phyloP scores from a whole-genome alignment of 2,797 vertebrate genomes.

The Peromyscus attwateri region DNA sequence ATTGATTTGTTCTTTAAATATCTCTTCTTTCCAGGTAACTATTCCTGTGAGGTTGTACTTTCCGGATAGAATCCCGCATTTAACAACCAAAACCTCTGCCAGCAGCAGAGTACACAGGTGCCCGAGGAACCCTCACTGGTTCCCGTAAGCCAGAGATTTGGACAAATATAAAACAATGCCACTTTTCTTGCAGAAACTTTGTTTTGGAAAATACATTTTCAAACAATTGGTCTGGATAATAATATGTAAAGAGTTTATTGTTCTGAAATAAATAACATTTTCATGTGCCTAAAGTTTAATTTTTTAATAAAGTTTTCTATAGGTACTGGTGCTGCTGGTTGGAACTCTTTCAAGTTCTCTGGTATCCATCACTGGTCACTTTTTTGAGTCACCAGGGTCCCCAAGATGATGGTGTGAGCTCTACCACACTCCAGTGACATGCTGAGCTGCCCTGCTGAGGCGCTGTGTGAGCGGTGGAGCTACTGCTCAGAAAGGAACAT shows the following conservation, averaged over 20 bases:
- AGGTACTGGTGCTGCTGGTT: too few relatives aligned
- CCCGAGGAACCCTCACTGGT: fast-evolving
- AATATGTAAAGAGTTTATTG: not conserved
- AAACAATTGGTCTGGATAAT: not conserved
- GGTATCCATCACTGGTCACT: not conserved
- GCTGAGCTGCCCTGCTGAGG: not conserved
- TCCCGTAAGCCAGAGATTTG: not conserved
- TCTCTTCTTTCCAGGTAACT: not conserved
- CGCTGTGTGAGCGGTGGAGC: not conserved
- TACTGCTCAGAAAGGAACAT: not conserved
- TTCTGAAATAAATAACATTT: not conserved
- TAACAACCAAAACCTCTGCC: too few relatives aligned
- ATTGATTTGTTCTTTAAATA: not conserved
- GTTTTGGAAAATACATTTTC: not conserved
- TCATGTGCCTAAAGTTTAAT: not conserved
- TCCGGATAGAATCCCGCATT: fast-evolving
- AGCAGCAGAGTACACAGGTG: fast-evolving
- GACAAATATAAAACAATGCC: not conserved
- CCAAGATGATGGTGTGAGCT: not conserved
- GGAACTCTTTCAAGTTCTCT: not conserved
- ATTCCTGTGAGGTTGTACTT: fast-evolving
- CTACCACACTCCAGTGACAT: fast-evolving
- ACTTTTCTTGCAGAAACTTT: not conserved
- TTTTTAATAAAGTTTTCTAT: not conserved
- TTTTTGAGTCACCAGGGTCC: not conserved